phyloP scores from a whole-genome alignment of 2,888 invertebrate species.

The Ariolimax columbianus region DNA sequence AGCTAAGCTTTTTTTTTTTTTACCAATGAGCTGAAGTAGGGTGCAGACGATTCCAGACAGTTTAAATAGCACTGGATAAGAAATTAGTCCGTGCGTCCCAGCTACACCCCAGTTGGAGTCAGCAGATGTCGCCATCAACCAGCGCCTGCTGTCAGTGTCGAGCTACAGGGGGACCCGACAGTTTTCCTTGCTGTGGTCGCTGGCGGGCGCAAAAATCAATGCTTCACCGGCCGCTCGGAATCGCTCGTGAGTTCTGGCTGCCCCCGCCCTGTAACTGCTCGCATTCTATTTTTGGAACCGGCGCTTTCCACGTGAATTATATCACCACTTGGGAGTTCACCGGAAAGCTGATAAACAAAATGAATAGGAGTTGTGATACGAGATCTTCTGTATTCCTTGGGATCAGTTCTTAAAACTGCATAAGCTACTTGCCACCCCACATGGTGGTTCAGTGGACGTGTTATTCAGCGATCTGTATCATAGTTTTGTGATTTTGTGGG shows the following conservation, averaged over 20 bases:
- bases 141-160: not conserved
- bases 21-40: not conserved
- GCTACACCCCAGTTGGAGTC: not conserved
- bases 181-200: not conserved
- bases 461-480: not conserved
- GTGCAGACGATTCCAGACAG: not conserved
- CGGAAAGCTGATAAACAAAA: slow-evolving; percentile 29
- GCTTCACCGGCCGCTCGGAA: slow-evolving; percentile 37
- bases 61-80: not conserved
- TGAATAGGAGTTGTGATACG: slow-evolving; percentile 10
- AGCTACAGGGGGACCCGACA: not conserved
- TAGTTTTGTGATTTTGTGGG: not conserved
- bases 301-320: slow-evolving; percentile 39
- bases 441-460: not conserved
- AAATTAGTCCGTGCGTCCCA: not conserved
- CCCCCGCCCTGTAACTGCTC: not conserved
- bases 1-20: no score
- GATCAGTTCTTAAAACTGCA: not conserved
- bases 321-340: slow-evolving; percentile 32
- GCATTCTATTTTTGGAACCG: slow-evolving; percentile 33
- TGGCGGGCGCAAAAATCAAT: slow-evolving; percentile 41
- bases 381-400: not conserved
- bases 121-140: slow-evolving; percentile 19
- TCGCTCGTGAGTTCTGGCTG: slow-evolving; percentile 17
- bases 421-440: not conserved